Evolutionary conservation across 2,113 vertebrate species (phyloP).

Genomic region (Sapayoa aenigma): DNA sequence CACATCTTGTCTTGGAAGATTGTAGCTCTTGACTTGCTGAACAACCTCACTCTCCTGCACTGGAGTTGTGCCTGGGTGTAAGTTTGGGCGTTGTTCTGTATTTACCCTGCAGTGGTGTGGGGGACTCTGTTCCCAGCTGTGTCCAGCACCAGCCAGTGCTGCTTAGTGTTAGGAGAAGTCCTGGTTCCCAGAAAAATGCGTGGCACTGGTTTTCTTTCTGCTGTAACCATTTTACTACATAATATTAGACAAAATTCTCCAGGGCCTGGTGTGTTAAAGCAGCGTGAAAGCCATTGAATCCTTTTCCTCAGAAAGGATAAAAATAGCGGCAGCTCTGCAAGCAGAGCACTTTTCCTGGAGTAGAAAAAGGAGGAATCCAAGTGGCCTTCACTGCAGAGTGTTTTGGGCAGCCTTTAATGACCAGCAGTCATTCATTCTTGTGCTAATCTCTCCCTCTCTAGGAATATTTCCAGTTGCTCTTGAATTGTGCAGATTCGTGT

Average conservation of each 20-base stretch:
- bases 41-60: not conserved
- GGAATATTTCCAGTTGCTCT: constrained; percentile 9
- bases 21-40: not conserved
- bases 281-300: not conserved
- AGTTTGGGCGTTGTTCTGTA: not conserved
- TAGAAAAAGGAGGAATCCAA: not conserved
- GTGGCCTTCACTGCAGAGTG: not conserved
- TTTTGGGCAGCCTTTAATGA: not conserved
- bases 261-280: not conserved
- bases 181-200: not conserved
- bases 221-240: not conserved
- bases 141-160: not conserved
- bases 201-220: not conserved
- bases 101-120: not conserved
- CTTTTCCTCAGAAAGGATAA: not conserved
- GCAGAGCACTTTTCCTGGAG: not conserved
- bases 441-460: constrained; percentile 7
- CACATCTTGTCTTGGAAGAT: not conserved
- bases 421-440: not conserved
- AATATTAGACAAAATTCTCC: not conserved
- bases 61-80: not conserved
- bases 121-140: not conserved
- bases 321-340: not conserved
- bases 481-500: not conserved
- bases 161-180: not conserved